phyloP scores from a whole-genome alignment of 2,797 vertebrate species.

The Fringilla coelebs region DNA sequence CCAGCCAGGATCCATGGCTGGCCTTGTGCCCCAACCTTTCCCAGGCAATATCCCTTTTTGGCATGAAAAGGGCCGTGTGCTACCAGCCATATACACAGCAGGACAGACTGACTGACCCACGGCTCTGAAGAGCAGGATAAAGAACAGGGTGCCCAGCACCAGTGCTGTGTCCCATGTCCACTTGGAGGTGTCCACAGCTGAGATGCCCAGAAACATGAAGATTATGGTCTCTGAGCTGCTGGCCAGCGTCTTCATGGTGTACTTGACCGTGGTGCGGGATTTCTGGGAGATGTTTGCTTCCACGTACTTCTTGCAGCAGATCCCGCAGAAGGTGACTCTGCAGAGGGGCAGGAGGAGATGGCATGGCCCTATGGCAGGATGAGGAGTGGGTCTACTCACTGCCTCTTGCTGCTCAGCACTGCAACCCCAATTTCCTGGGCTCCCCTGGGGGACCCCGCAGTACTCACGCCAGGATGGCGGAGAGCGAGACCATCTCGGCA shows the following conservation, averaged over 20 bases:
- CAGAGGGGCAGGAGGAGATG: constrained; percentile 4
- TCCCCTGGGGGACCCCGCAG: accelerated
- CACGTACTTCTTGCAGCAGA: constrained; percentile 95
- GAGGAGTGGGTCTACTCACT: not conserved
- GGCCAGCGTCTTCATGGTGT: constrained; percentile 96
- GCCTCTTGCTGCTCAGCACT: not conserved
- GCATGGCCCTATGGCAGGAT: not conserved
- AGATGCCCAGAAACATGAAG: constrained; percentile 96
- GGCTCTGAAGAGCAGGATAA: constrained; percentile 93
- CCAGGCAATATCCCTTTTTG: not conserved
- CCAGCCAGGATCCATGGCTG: not conserved
- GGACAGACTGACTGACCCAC: constrained; percentile 77
- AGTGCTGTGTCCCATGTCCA: constrained; percentile 96
- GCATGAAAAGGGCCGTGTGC: not conserved
- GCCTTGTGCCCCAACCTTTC: not conserved
- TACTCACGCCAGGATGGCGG: constrained; percentile 94
- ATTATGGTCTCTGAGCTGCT: constrained; percentile 96
- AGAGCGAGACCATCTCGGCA: constrained; percentile 91
- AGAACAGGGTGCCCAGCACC: constrained; percentile 90
- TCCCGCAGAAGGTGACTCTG: constrained; percentile 94
- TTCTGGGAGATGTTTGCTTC: constrained; percentile 98
- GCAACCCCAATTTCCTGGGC: not conserved
- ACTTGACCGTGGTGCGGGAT: constrained; percentile 93
- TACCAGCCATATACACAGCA: not conserved
- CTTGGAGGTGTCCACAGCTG: constrained; percentile 92